Conservation (phyloP, 92 coral and sea anemone species). For the Porites evermanni region DNA sequence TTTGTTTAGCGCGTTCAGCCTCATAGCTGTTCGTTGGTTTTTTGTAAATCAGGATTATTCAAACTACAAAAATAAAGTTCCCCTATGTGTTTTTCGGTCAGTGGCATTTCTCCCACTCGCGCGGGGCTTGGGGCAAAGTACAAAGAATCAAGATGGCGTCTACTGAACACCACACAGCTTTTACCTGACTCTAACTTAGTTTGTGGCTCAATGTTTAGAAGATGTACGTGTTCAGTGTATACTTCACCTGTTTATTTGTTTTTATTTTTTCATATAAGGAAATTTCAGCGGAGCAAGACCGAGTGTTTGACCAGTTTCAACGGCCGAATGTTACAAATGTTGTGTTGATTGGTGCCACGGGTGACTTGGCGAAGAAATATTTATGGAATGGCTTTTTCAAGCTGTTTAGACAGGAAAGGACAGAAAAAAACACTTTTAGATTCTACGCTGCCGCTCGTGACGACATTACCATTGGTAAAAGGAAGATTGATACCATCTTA, state of each 20-base stretch:
- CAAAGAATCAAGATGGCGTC: conserved; percentile 10
- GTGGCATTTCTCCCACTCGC: background rate
- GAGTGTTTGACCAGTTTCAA: background rate
- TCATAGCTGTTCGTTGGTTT: too few relatives aligned
- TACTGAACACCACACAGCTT: background rate
- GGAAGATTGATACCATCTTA: conserved; percentile 56
- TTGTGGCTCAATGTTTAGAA: background rate
- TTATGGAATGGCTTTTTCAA: conserved; percentile 90
- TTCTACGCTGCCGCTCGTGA: conserved; percentile 83
- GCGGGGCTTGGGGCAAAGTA: background rate
- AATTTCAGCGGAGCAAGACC: background rate
- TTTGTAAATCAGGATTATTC: too few relatives aligned
- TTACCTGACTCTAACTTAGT: background rate
- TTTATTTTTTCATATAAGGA: background rate
- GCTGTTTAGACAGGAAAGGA: conserved; percentile 56
- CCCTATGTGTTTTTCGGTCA: too few relatives aligned
- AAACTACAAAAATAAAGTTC: too few relatives aligned
- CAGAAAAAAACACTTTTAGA: conserved; percentile 42
- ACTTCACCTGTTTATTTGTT: background rate
- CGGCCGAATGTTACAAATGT: conserved; percentile 49
- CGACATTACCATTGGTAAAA: conserved; percentile 60
- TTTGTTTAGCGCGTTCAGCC: too few relatives aligned
- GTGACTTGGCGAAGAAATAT: conserved; percentile 90
- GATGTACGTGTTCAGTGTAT: background rate
- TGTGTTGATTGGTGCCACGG: conserved; percentile 88